Evolutionary conservation across 1,140 invertebrate genomes (phyloP).

Genomic region (Drosophila ercepeae): DNA sequence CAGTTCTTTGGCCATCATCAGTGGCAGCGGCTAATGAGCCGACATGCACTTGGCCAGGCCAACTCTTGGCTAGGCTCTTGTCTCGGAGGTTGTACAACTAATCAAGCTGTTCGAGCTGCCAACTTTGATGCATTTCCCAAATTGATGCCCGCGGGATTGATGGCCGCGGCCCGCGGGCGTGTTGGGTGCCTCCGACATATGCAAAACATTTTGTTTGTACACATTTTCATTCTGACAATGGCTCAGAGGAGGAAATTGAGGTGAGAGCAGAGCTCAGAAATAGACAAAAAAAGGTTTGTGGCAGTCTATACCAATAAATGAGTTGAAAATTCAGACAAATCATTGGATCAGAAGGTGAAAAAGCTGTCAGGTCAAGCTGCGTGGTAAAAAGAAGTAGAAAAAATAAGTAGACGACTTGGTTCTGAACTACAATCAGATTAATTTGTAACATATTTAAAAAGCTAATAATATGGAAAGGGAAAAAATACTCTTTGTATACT

Average conservation of each 20-base stretch:
- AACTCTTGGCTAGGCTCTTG: constrained; percentile 40
- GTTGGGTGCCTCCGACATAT: constrained; percentile 64
- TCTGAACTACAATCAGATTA: constrained; percentile 12
- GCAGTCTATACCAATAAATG: constrained; percentile 56
- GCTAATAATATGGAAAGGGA: too few relatives aligned
- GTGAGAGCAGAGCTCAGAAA: constrained; percentile 1
- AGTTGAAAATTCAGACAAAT: constrained; percentile 74
- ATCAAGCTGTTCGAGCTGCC: constrained; percentile 78
- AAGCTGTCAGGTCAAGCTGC: constrained; percentile 43
- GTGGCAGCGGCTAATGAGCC: constrained; percentile 67
- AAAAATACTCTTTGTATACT: background rate
- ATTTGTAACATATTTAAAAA: too few relatives aligned
- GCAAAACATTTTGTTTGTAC: constrained; percentile 74
- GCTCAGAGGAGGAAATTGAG: constrained; percentile 11
- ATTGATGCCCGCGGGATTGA: constrained; percentile 64
- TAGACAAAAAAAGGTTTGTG: background rate
- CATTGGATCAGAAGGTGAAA: constrained; percentile 59
- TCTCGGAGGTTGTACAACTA: constrained; percentile 57
- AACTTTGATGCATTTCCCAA: constrained; percentile 78
- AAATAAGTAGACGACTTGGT: background rate
- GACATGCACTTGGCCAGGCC: constrained; percentile 63
- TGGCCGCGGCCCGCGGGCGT: constrained; percentile 55
- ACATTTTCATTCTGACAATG: constrained; percentile 30
- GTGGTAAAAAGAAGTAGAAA: background rate
- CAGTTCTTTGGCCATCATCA: constrained; percentile 48